Evolutionary conservation across 1,140 invertebrate genomes (phyloP), one percentile per base, ranked within the genome.

Genomic region (Drosophila miranda): DNA sequence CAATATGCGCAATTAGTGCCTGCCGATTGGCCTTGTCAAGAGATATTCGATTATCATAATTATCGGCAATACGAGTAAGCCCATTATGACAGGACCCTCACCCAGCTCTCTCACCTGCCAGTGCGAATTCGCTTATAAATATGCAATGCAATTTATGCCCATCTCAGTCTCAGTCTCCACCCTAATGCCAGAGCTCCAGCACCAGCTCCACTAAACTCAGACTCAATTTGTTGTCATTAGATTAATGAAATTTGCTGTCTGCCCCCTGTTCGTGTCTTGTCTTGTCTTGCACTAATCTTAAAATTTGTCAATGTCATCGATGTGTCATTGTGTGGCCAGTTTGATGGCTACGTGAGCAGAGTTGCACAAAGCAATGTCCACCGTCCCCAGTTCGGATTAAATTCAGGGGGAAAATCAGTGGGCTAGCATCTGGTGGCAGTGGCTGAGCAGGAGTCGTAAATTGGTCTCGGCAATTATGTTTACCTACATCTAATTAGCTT

Each of bases 401-500:
- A 69, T 45, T 49, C 28, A 46, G 51, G 41, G 21, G 9, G 23
- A 56, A 50, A 64, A 64, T 62, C 66, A 63, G 28, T 3, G 30
- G 13, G 6, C 30, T 26, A 26, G 23, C 23, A 26, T 26, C 23
- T 26, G 23, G 41, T n/a, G 6, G 8, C 34, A 26, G 41, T 38
- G 34, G 34, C 34, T 38, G 51, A 42, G 46, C 41, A 49, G 56
- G 55, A 75, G 66, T 76, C 80, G 64, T 67, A 84, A 79, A 79
- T 75, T 80, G 77, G 64, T 77, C 66, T 58, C 44, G 56, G 38
- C 68, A 80, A 84, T 84, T 80, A 84, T 84, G 81, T 84, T 84
- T 77, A 68, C 81, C 81, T 80, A 67, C 69, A 71, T 81, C 82
- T 86, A 86, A 86, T 86, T 86, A 86, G 77, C 70, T 63, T 86